Evolutionary conservation across 2,113 vertebrate species (phyloP).

Genomic region (Bos javanicus): DNA sequence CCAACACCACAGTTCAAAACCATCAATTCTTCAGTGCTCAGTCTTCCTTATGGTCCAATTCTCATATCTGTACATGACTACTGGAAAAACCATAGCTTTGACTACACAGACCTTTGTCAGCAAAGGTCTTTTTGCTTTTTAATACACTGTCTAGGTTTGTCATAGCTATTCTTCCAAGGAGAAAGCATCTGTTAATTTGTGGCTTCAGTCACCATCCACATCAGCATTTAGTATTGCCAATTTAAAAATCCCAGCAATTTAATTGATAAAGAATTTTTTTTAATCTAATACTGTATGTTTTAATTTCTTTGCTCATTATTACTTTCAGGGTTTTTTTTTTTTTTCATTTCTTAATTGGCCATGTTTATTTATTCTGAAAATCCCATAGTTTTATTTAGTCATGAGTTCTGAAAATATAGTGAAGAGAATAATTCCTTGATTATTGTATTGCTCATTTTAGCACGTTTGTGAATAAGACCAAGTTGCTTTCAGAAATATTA

Average conservation of each 20-base stretch:
- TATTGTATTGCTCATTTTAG: neutral
- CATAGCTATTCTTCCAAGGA: neutral
- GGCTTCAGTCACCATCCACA: neutral
- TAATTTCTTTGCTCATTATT: neutral
- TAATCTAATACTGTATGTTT: neutral
- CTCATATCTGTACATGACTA: neutral
- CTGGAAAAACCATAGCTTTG: neutral
- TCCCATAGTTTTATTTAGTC: neutral
- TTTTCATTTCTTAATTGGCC: neutral
- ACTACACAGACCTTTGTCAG: neutral
- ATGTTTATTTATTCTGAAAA: neutral
- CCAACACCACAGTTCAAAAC: neutral
- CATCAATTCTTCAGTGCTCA: neutral
- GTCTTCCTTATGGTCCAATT: neutral
- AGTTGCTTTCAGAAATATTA: neutral
- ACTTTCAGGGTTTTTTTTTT: neutral
- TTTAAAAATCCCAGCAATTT: neutral
- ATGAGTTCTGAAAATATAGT: neutral
- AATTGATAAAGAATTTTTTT: neutral
- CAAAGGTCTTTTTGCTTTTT: neutral
- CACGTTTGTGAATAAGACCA: neutral
- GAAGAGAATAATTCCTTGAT: neutral
- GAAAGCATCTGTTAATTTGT: neutral
- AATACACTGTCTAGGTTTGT: neutral
- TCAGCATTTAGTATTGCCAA: neutral